Percentiles rank a stretch among this genome's conserved stretches.
phyloP scores from a whole-genome alignment of 23 tunicate genomes.

The Styela plicata region DNA sequence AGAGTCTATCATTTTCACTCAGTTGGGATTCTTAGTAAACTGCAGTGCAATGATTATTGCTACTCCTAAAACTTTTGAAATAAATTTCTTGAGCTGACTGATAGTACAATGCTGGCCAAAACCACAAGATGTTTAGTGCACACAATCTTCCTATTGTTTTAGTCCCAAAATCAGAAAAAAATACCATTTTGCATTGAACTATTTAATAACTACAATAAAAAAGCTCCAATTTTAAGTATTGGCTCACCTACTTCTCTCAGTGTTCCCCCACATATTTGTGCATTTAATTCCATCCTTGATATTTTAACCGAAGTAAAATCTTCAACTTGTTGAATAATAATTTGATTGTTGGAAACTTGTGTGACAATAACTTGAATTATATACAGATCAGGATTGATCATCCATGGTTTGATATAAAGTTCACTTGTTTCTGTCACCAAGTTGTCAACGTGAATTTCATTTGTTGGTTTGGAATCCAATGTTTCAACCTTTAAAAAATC shows the following conservation, averaged over 20 bases:
- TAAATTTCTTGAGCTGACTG: too few species aligned
- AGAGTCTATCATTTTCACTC: too few species aligned
- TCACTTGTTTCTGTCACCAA: neutral
- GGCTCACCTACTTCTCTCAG: neutral
- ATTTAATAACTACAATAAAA: too few species aligned
- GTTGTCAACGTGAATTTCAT: neutral
- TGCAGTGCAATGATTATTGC: too few species aligned
- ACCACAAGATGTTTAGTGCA: neutral
- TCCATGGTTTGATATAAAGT: neutral
- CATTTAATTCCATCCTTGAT: neutral
- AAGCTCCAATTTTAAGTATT: too few species aligned
- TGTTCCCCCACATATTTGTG: conserved; percentile 18
- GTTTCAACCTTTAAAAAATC: neutral
- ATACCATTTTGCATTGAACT: neutral
- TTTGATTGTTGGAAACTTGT: neutral
- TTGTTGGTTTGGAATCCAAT: neutral
- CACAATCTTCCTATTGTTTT: too few species aligned
- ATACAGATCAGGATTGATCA: neutral
- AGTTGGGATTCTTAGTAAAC: too few species aligned
- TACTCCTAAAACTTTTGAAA: neutral
- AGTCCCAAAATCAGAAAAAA: too few species aligned
- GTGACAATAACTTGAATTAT: neutral
- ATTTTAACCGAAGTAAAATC: conserved; percentile 5
- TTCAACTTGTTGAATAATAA: conserved; percentile 2
- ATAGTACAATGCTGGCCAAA: neutral